Percentiles rank a stretch among this genome's conserved stretches.
phyloP scores from a whole-genome alignment of 2,888 invertebrate genomes.

The Drosophila testacea region DNA sequence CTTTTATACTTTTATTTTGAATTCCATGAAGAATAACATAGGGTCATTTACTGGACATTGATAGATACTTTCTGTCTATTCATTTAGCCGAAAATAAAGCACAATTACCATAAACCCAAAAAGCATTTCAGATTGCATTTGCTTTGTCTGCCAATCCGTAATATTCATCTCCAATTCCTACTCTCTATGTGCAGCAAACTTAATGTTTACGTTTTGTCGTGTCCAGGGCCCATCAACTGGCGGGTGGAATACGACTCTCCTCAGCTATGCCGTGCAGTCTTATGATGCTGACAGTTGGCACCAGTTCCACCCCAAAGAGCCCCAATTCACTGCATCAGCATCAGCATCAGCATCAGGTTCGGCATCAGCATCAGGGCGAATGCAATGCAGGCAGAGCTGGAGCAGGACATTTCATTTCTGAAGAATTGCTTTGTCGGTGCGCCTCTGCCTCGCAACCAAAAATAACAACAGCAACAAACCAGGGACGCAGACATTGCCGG shows the following conservation, averaged over 20 bases:
- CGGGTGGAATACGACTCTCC: background rate
- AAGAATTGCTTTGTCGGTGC: conserved; percentile 78
- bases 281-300: conserved; percentile 73
- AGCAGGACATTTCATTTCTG: conserved; percentile 79
- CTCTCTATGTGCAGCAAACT: conserved; percentile 49
- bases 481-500: conserved; percentile 48
- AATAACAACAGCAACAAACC: conserved; percentile 49
- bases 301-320: conserved; percentile 41
- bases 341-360: conserved; percentile 2
- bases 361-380: conserved; percentile 44
- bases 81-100: background rate
- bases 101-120: conserved; percentile 43
- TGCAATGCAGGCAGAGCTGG: conserved; percentile 63
- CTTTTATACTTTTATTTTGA: conserved; percentile 9
- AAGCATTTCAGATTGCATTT: conserved; percentile 61
- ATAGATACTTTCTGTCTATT: background rate
- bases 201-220: conserved; percentile 63
- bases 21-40: background rate
- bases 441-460: conserved; percentile 52
- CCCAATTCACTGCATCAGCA: conserved; percentile 28
- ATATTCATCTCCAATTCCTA: background rate
- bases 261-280: conserved; percentile 52
- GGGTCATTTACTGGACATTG: background rate
- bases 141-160: conserved; percentile 36
- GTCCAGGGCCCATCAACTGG: conserved; percentile 20